Evolutionary conservation across 2,113 vertebrate species (phyloP).

Genomic region (Psophia crepitans): DNA sequence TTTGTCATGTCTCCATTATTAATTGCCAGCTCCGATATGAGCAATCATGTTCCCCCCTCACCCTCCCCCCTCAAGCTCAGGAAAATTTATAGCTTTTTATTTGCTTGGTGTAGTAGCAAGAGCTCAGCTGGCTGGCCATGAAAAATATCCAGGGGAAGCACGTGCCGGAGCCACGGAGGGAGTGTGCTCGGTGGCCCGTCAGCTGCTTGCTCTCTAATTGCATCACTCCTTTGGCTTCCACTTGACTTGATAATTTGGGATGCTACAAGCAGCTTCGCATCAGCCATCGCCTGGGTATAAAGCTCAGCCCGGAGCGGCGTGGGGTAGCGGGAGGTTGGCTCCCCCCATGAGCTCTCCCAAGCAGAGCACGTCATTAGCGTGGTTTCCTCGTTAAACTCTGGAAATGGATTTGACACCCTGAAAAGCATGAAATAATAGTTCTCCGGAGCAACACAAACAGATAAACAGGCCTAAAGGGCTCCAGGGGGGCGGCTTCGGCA

Average conservation of each 20-base stretch:
- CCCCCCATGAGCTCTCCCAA: neutral
- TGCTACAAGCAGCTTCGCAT: neutral
- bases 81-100: neutral
- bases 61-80: neutral
- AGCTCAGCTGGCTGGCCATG: neutral
- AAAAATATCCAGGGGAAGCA: neutral
- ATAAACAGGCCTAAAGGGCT: neutral
- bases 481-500: neutral
- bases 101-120: neutral
- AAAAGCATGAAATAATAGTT: neutral
- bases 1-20: neutral
- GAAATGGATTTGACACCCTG: neutral
- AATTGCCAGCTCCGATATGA: neutral
- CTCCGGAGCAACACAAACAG: neutral
- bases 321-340: neutral
- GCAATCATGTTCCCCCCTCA: neutral
- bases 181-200: accelerated
- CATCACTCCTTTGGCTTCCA: neutral
- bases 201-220: neutral
- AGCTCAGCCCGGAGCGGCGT: accelerated
- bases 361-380: accelerated
- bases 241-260: neutral
- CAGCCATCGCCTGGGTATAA: neutral
- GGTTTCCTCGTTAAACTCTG: neutral
- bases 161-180: neutral